A percentile compares a stretch with the other conserved stretches of the same genome.
Conservation (phyloP, 2,797 vertebrate species). For the Muscicapa striata region DNA sequence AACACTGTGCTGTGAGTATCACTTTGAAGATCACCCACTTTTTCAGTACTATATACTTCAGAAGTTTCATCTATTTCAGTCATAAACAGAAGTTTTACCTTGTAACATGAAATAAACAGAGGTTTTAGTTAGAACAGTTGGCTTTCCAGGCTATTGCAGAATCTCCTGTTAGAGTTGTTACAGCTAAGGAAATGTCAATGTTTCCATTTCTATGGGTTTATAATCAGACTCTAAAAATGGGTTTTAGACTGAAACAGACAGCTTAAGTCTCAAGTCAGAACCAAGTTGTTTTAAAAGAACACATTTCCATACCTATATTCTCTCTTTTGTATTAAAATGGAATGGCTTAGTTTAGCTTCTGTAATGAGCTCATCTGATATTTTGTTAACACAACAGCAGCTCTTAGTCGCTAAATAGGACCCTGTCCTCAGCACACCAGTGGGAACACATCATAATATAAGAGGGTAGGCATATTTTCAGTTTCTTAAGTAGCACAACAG, state of each 20-base stretch:
- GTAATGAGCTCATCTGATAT: conserved; percentile 5
- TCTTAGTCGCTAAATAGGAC: neutral
- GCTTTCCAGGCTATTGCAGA: neutral
- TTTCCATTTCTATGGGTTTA: conserved; percentile 35
- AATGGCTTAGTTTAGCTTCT: neutral
- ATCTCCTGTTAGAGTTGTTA: neutral
- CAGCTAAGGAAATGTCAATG: neutral
- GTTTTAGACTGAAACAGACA: neutral
- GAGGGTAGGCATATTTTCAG: neutral
- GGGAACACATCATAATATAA: neutral
- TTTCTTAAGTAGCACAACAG: neutral
- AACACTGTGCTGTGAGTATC: neutral
- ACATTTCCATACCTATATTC: neutral
- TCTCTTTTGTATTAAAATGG: neutral
- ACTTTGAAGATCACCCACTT: neutral
- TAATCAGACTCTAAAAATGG: conserved; percentile 7
- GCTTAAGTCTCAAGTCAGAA: neutral
- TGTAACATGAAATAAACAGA: neutral
- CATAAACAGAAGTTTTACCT: neutral
- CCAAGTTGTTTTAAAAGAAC: neutral
- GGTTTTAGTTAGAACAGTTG: neutral
- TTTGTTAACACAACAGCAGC: neutral
- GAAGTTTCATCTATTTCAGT: neutral
- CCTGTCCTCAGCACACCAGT: neutral
- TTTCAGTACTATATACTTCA: neutral